Conservation (phyloP, 2,113 vertebrate species). For the Periophthalmodon schlosseri region DNA sequence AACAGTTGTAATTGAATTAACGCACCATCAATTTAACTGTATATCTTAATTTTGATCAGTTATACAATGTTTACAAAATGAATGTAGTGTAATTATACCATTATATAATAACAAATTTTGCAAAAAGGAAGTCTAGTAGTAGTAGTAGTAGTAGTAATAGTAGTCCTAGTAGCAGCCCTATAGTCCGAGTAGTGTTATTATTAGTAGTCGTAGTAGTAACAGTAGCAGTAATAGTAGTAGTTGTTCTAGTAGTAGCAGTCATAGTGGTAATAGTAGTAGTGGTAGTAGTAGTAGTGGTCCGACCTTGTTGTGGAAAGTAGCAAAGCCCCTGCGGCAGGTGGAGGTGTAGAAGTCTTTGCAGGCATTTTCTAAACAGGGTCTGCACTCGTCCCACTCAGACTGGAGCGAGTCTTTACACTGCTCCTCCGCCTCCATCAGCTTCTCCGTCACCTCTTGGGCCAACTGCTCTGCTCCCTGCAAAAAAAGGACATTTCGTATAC, state of each 20-base stretch:
- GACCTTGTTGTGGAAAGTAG: constrained; percentile 81
- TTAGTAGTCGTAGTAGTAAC: not conserved
- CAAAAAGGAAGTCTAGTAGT: too few relatives aligned
- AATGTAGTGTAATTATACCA: not conserved
- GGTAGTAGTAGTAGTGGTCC: constrained; percentile 1
- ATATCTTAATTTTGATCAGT: not conserved
- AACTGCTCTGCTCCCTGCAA: constrained; percentile 82
- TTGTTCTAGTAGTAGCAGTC: too few relatives aligned
- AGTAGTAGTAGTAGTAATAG: too few relatives aligned
- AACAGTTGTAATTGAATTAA: too few relatives aligned
- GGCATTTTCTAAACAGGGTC: constrained; percentile 84
- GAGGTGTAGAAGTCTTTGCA: constrained; percentile 84
- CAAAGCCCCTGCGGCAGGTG: constrained; percentile 77
- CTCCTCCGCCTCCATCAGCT: constrained; percentile 84
- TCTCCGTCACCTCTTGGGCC: constrained; percentile 84
- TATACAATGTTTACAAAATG: not conserved
- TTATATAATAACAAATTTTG: not conserved
- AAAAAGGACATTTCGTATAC: too few relatives aligned
- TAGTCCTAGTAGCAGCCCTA: too few relatives aligned
- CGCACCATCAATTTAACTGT: not conserved
- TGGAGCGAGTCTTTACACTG: constrained; percentile 81
- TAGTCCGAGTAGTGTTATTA: too few relatives aligned
- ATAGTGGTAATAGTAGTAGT: too few relatives aligned
- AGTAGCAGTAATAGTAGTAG: not conserved
- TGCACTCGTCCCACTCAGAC: constrained; percentile 84